Conservation (phyloP, 2,797 vertebrate genomes). For the Melanotaenia parkinsoni region DNA sequence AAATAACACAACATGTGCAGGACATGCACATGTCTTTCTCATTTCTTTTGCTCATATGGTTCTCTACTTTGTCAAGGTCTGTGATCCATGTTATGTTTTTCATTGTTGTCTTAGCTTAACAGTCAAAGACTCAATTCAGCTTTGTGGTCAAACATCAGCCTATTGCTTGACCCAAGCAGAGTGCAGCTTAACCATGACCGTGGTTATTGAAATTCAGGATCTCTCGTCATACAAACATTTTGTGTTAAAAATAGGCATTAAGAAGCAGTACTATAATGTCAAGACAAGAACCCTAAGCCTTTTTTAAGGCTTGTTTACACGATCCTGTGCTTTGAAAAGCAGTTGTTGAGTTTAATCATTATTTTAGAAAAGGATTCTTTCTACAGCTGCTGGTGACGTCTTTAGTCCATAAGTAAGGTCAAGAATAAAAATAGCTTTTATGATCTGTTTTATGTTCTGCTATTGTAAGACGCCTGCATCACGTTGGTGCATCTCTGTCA, state of each 20-base stretch:
- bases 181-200: conserved; percentile 37
- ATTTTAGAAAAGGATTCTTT: conserved; percentile 52
- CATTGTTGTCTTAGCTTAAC: conserved; percentile 31
- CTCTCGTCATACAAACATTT: conserved; percentile 48
- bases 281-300: conserved; percentile 46
- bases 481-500: conserved; percentile 40
- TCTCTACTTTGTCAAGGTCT: conserved; percentile 20
- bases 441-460: conserved; percentile 58
- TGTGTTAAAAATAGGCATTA: conserved; percentile 42
- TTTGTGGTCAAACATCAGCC: conserved; percentile 41
- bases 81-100: conserved; percentile 10
- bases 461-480: conserved; percentile 46
- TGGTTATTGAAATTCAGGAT: conserved; percentile 54
- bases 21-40: conserved; percentile 14
- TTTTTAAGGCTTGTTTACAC: conserved; percentile 72
- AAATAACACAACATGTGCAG: conserved; percentile 24
- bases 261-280: conserved; percentile 42
- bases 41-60: conserved; percentile 15
- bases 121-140: conserved; percentile 35
- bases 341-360: conserved; percentile 60
- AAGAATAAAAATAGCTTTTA: conserved; percentile 23
- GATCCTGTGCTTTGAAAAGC: conserved; percentile 71
- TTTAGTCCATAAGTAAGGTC: conserved; percentile 33
- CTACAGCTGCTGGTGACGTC: conserved; percentile 53
- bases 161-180: conserved; percentile 35